phyloP scores from a whole-genome alignment of 2,888 invertebrate species.

The Chirona hameri region DNA sequence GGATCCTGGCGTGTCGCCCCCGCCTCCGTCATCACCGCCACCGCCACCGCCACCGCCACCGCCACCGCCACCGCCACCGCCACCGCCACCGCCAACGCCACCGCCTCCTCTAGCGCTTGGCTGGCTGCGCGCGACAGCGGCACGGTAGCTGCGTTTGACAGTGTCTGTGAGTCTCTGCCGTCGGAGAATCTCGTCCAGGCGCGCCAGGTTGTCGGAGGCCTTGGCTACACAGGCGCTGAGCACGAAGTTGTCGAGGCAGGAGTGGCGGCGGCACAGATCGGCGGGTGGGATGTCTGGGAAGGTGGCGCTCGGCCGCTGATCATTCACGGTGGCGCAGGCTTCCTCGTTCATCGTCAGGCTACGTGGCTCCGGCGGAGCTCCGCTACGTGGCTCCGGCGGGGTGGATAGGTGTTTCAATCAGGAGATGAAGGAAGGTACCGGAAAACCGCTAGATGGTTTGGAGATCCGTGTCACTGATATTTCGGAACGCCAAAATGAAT shows the following conservation, averaged over 20 bases:
- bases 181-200: neutral
- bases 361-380: neutral
- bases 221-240: constrained; percentile 3
- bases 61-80: neutral
- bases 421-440: too few relatives aligned
- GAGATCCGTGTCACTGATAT: too few relatives aligned
- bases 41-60: neutral
- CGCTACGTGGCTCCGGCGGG: too few relatives aligned
- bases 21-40: too few relatives aligned
- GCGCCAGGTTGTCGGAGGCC: constrained; percentile 9
- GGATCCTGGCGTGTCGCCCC: too few relatives aligned
- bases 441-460: too few relatives aligned
- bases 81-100: neutral
- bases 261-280: constrained; percentile 9
- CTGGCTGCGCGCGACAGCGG: neutral
- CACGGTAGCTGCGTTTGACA: constrained; percentile 12
- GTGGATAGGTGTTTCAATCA: too few relatives aligned
- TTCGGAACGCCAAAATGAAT: too few relatives aligned
- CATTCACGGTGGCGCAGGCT: neutral
- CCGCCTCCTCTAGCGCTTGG: neutral
- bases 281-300: neutral
- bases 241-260: constrained; percentile 7
- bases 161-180: neutral
- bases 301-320: neutral
- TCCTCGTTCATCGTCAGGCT: neutral